Evolutionary conservation across 2,888 invertebrate species (phyloP), one percentile per base, ranked within the genome.

Genomic region (Melangyna quadrimaculata): DNA sequence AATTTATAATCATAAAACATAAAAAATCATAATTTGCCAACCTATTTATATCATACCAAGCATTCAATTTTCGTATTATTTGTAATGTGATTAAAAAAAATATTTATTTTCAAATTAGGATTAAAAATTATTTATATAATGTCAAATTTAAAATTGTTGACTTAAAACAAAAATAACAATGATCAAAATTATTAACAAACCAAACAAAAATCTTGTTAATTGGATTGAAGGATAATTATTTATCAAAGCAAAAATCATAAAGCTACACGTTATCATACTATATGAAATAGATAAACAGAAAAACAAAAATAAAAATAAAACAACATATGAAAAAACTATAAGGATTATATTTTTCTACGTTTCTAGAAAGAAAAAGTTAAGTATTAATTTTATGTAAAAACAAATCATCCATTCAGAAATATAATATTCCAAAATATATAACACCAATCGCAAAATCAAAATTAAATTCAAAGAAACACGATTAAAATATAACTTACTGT

Each of bases 341-440:
- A 67, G 45, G 14, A 75, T 79, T 84, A 84, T 84, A 84, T 84
- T 84, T 84, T 80, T 84, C 75, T 80, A 84, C 80, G 80, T 80
- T 84, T 80, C 61, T 61, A 71, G 55, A 74, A 27, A 43, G 45
- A 72, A 59, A 51, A 67, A 22, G 14, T 27, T 3, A 24, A 35
- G 57, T 74, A 59, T 63, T n/a, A n/a, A 78, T 71, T 74, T 59
- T 65, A 79, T 71, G 67, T 45, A 71, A 65, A 71, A 29, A 63
- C 6, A 59, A 19, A 48, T 43, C 22, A 51, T 22, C 9, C 22
- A 67, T 35, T 32, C 22, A 24, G 14, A 51, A 17, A 43, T n/a
- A 19, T 17, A 19, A 65, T 10, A 32, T 45, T 7, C 19, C 24
- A 19, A 19, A 70, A 45, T n/a, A 8, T n/a, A n/a, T n/a, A 19